Conservation (phyloP, 2,113 vertebrate genomes). For the Prochilodus magdalenae region DNA sequence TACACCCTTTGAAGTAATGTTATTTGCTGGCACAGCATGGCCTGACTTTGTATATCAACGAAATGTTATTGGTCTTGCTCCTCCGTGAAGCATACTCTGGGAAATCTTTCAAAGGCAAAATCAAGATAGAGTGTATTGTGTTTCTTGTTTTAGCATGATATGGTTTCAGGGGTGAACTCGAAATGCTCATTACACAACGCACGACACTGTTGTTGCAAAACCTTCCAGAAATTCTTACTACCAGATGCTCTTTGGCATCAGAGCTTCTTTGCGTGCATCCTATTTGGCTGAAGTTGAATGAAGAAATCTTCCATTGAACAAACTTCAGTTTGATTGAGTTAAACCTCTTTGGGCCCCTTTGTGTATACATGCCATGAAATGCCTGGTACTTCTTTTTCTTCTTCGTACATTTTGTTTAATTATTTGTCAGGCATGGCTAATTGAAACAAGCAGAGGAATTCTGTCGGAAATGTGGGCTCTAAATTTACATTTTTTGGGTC, state of each 20-base stretch:
- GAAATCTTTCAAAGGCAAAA: conserved; percentile 14
- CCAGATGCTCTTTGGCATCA: neutral
- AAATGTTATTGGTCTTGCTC: conserved; percentile 7
- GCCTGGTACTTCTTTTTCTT: neutral
- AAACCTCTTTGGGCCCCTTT: neutral
- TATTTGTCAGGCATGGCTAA: neutral
- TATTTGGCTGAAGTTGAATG: neutral
- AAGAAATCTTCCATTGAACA: neutral
- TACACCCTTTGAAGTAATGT: conserved; percentile 20
- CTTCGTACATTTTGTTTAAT: neutral
- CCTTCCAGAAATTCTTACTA: neutral
- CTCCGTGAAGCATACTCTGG: neutral
- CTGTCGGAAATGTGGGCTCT: too few relatives aligned
- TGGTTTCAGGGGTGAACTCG: neutral
- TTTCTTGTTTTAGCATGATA: neutral
- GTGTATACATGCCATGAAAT: neutral
- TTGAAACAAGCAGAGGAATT: too few relatives aligned
- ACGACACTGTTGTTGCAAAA: neutral
- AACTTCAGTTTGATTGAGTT: neutral
- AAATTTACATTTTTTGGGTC: too few relatives aligned
- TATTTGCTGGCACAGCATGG: conserved; percentile 25
- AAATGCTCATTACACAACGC: conserved; percentile 9
- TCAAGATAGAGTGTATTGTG: neutral
- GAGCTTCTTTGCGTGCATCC: neutral
- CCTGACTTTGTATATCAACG: conserved; percentile 26